Base-by-base conservation (phyloP, 1,140 invertebrate species). In the Caenorhabditis briggsae region DNA sequence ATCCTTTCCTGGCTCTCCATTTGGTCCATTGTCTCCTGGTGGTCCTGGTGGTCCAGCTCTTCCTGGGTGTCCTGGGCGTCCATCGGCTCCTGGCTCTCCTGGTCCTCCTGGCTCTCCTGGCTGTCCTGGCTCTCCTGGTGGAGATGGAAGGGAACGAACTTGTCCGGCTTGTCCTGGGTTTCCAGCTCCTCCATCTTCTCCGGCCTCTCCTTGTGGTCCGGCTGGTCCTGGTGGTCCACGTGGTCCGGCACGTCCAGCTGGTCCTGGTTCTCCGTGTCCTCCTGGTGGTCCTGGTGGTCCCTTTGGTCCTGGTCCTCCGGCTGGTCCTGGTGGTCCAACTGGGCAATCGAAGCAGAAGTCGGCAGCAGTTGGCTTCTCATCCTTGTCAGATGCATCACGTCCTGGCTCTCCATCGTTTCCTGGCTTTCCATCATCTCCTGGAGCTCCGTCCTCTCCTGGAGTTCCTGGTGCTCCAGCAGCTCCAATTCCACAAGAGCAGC, bases 261-360 rank as follows among this genome's bases (percentile, higher is more conserved):
- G 86, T 87, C 86, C 86, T 53, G 50, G 50, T 64, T 87, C 82
- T 82, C 86, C 86, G 23, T 43, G 41, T 46, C 55, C 82, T 86
- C 87, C 87, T 23, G 78, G 59, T 50, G 59, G 82, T 83, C 87
- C 87, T 43, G 84, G 84, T 59, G 58, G 65, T 86, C 87, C 87
- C 20, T 65, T 82, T 33, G 78, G 87, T 83, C 87, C 87, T 48
- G 87, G 87, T 46, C 50, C 70, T 70, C 87, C 87, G 23, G 85
- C 43, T 53, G 56, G 86, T 65, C 86, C 86, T 43, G 78, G 33
- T 18, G 78, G 78, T 48, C 58, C 86, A 41, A 82, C 86, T 23
- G 88, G 88, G 86, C 88, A 88, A 82, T 88, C 88, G 86, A 88
- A 88, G 86, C 88, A 88, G 82, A 85, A 88, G 25, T 88, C 86